A percentile compares a stretch with the other conserved stretches of the same genome.
Conservation (phyloP, 1,140 invertebrate genomes). For the Aphaenogaster floridana region DNA sequence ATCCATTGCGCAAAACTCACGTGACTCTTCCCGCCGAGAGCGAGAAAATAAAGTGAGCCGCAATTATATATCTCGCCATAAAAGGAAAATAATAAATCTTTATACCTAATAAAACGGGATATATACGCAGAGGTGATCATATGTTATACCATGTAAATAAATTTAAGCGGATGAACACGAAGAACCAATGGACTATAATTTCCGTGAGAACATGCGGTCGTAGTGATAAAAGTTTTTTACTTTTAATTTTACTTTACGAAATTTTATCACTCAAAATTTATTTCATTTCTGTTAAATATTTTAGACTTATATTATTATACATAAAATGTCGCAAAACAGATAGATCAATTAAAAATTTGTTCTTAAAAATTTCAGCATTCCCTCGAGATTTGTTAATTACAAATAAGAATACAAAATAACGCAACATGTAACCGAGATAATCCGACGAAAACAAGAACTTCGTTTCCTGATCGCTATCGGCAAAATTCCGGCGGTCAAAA, state of each 20-base stretch:
- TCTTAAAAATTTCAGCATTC: not conserved
- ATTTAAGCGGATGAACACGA: not conserved
- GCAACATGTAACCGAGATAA: not conserved
- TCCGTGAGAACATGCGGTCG: not conserved
- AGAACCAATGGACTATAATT: not conserved
- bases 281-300: not conserved
- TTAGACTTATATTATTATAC: not conserved
- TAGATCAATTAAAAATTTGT: not conserved
- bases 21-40: slow-evolving; percentile 35
- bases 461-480: not conserved
- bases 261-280: not conserved
- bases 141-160: slow-evolving; percentile 23
- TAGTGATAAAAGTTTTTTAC: not conserved
- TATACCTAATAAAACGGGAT: not conserved
- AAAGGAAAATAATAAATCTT: slow-evolving; percentile 40
- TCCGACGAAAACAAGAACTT: not conserved
- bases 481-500: not conserved
- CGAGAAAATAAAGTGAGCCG: slow-evolving; percentile 38
- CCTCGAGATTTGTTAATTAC: not conserved
- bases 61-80: slow-evolving; percentile 22
- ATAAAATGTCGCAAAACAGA: not conserved
- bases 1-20: slow-evolving; percentile 23
- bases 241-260: not conserved
- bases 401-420: not conserved
- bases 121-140: not conserved